Evolutionary conservation across 2,888 invertebrate genomes (phyloP).

Genomic region (Apodemia mormo): DNA sequence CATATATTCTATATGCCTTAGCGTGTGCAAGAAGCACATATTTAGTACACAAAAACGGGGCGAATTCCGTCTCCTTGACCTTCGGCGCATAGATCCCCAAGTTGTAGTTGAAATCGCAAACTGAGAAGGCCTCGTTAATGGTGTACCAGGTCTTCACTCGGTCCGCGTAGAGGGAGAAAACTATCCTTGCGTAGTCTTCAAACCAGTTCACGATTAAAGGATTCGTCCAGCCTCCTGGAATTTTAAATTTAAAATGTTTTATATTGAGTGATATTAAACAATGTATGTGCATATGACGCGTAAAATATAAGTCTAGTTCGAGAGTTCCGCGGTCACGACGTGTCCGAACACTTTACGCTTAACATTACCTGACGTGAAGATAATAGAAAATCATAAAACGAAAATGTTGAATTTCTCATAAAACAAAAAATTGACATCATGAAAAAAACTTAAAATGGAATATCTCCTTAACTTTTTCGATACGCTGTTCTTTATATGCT

Average conservation of each 20-base stretch:
- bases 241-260: conserved; percentile 10
- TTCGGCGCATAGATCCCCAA: conserved; percentile 58
- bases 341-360: no score
- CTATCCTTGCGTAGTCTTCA: conserved; percentile 78
- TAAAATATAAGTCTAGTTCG: no score
- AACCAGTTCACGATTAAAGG: conserved; percentile 82
- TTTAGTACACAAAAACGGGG: conserved; percentile 82
- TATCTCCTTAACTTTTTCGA: no score
- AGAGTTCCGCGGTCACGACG: no score
- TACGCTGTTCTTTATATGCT: no score
- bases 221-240: conserved; percentile 83
- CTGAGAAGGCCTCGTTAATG: conserved; percentile 83
- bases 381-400: no score
- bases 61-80: conserved; percentile 57
- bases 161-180: conserved; percentile 78
- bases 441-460: no score
- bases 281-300: no score
- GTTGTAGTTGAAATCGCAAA: conserved; percentile 62
- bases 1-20: conserved; percentile 80
- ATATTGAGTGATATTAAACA: no score
- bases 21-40: conserved; percentile 85
- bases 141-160: conserved; percentile 83
- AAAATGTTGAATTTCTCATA: no score
- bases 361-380: no score
- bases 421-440: no score